Conservation (phyloP, 2,888 invertebrate genomes). For the Rotaria macrura region DNA sequence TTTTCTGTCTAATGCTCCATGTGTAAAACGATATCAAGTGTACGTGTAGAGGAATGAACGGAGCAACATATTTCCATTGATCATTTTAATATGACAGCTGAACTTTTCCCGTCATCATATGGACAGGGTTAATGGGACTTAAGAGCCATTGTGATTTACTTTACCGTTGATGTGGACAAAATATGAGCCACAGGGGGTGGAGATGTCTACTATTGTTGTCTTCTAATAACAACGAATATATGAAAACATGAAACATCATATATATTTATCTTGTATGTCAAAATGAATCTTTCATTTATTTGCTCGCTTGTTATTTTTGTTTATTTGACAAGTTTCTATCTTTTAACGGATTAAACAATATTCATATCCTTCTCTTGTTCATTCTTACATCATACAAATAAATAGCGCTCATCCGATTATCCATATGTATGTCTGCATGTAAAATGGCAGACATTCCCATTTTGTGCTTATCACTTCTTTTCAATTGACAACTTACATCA, state of each 20-base stretch:
- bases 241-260: neutral
- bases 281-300: neutral
- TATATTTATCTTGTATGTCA: neutral
- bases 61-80: neutral
- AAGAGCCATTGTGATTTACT: constrained; percentile 8
- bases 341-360: neutral
- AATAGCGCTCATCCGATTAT: neutral
- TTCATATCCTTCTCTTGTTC: neutral
- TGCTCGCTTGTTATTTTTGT: no score
- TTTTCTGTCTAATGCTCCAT: neutral
- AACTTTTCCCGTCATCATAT: neutral
- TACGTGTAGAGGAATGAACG: neutral
- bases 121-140: constrained; percentile 4
- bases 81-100: constrained; percentile 8
- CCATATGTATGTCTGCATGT: neutral
- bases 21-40: neutral
- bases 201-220: neutral
- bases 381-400: neutral
- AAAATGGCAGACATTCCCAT: neutral
- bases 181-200: neutral
- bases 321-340: neutral
- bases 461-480: neutral
- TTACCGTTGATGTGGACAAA: neutral
- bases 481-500: constrained; percentile 2
- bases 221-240: neutral